Conservation (phyloP, 2,888 invertebrate genomes). For the Acleris emargana region DNA sequence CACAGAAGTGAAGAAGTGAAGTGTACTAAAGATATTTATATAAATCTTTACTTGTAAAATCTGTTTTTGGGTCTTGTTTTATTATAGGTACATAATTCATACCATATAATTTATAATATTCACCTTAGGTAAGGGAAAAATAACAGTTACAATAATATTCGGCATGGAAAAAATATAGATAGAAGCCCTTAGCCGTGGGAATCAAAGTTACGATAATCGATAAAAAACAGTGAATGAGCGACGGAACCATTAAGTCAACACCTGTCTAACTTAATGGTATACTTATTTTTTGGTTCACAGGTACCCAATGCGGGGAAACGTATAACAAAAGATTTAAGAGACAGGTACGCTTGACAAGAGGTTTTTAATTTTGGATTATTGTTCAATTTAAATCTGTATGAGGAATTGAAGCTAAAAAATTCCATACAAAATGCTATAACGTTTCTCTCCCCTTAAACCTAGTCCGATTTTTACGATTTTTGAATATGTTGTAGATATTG, state of each 20-base stretch:
- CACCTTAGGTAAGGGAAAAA: too few species aligned
- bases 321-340: conserved; percentile 18
- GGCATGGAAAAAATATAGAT: neutral
- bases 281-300: conserved; percentile 62
- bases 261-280: conserved; percentile 57
- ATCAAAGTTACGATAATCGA: conserved; percentile 49
- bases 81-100: too few species aligned
- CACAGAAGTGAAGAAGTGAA: too few species aligned
- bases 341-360: conserved; percentile 1
- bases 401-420: too few species aligned
- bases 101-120: too few species aligned
- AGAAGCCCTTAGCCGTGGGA: conserved; percentile 58
- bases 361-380: neutral
- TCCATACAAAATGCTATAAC: too few species aligned
- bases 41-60: neutral
- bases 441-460: too few species aligned
- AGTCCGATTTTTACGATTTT: too few species aligned
- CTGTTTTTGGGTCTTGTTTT: too few species aligned
- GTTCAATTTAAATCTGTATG: too few species aligned
- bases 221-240: conserved; percentile 52
- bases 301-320: conserved; percentile 62
- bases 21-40: neutral
- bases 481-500: too few species aligned
- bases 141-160: neutral
- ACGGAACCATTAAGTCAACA: conserved; percentile 63